phyloP scores from a whole-genome alignment of 2,797 vertebrate genomes.

The Aldrovandia affinis region DNA sequence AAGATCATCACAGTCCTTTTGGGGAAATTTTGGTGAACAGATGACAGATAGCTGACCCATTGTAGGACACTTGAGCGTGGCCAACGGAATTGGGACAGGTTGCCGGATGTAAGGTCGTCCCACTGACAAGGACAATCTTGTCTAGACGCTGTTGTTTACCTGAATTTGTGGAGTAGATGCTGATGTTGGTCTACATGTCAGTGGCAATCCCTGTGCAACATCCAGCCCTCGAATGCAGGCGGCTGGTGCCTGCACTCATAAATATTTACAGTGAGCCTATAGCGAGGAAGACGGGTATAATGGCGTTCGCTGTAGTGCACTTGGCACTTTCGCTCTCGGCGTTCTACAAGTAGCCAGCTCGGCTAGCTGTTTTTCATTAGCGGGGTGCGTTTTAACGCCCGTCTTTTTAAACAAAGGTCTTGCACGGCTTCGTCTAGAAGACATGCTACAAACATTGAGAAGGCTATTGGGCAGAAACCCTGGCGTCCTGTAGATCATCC shows the following conservation, averaged over 20 bases:
- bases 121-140: too few relatives aligned
- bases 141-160: not conserved
- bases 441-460: not conserved
- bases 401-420: not conserved
- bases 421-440: not conserved
- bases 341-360: not conserved
- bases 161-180: not conserved
- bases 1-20: not conserved
- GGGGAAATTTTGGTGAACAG: not conserved
- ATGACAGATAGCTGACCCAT: not conserved
- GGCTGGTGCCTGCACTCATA: not conserved
- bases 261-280: slow-evolving; percentile 5
- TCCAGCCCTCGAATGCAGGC: not conserved
- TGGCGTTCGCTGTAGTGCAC: not conserved
- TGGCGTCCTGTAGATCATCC: not conserved
- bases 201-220: not conserved
- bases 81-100: not conserved
- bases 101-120: not conserved
- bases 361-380: not conserved
- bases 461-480: not conserved
- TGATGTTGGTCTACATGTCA: not conserved
- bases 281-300: not conserved
- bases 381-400: not conserved
- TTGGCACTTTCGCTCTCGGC: not conserved
- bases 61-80: not conserved